Percentiles rank a stretch among this genome's conserved stretches.
Evolutionary conservation across 2,888 invertebrate species (phyloP).

Genomic region (Lacanobia wlatinum): DNA sequence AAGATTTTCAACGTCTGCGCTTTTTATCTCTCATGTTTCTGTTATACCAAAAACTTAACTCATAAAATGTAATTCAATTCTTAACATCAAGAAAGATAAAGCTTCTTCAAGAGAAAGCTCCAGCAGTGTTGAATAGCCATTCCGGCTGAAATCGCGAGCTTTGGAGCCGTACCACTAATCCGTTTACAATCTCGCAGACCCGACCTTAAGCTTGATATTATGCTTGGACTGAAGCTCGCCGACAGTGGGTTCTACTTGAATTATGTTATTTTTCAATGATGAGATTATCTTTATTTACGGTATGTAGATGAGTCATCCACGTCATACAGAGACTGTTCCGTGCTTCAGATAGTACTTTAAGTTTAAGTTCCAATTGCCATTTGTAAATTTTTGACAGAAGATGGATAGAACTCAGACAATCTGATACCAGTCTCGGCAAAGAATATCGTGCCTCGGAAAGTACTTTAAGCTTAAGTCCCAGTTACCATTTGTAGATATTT

Average conservation of each 20-base stretch:
- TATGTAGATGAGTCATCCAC: too few species aligned
- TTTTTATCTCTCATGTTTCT: neutral
- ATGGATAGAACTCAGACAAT: too few species aligned
- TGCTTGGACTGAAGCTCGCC: constrained; percentile 36
- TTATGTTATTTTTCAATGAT: constrained; percentile 43
- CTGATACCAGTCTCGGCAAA: too few species aligned
- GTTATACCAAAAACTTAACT: neutral
- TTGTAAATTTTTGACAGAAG: too few species aligned
- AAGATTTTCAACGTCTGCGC: too few species aligned
- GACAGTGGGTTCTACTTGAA: constrained; percentile 17
- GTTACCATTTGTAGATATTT: too few species aligned
- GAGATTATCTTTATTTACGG: constrained; percentile 11
- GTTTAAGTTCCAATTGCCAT: too few species aligned
- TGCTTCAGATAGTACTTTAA: too few species aligned
- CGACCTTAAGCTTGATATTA: constrained; percentile 56
- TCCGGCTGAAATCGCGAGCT: constrained; percentile 10
- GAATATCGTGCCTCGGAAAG: too few species aligned
- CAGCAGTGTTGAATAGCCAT: constrained; percentile 1
- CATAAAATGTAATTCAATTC: neutral
- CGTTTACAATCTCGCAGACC: constrained; percentile 44
- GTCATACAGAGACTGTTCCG: too few species aligned
- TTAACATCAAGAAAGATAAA: neutral
- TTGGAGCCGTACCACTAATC: constrained; percentile 39
- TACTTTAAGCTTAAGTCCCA: too few species aligned
- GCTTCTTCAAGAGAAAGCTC: neutral